Evolutionary conservation across 1,140 invertebrate genomes (phyloP).

Genomic region (Brachionus angularis): DNA sequence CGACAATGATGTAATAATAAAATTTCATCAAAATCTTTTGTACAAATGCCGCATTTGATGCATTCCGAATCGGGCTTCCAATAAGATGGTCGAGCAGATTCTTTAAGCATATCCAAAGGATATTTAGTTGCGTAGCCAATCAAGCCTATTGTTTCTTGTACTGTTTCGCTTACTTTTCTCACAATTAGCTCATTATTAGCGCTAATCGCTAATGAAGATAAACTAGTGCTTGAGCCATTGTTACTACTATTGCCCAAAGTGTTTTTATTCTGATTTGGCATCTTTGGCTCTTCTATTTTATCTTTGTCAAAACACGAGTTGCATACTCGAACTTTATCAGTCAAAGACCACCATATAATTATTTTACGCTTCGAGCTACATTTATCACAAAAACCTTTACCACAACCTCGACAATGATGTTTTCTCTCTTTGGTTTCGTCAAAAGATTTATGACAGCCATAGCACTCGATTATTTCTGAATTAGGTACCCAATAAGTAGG

Average conservation of each 20-base stretch:
- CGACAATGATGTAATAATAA: slow-evolving; percentile 71
- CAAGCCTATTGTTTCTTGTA: slow-evolving; percentile 56
- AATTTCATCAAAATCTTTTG: slow-evolving; percentile 60
- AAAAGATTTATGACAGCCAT: slow-evolving; percentile 63
- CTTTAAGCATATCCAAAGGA: slow-evolving; percentile 69
- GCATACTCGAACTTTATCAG: slow-evolving; percentile 66
- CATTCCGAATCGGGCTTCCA: slow-evolving; percentile 74
- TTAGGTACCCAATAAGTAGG: slow-evolving; percentile 78
- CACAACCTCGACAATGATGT: slow-evolving; percentile 72
- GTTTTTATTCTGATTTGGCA: neutral
- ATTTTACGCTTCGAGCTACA: slow-evolving; percentile 65
- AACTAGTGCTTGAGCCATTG: neutral
- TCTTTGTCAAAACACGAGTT: slow-evolving; percentile 60
- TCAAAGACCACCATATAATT: slow-evolving; percentile 67
- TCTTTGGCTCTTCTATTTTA: slow-evolving; percentile 39
- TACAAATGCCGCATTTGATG: slow-evolving; percentile 66
- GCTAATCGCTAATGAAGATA: neutral
- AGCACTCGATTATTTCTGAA: slow-evolving; percentile 68
- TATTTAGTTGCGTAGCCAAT: slow-evolving; percentile 58
- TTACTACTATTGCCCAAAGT: too few relatives aligned
- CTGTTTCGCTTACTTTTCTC: slow-evolving; percentile 57
- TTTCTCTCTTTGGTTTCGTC: slow-evolving; percentile 57
- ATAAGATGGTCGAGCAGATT: slow-evolving; percentile 71
- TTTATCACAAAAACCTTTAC: slow-evolving; percentile 67
- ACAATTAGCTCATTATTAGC: slow-evolving; percentile 49